Evolutionary conservation across 2,888 invertebrate species (phyloP).

Genomic region (Callimorpha dominula): DNA sequence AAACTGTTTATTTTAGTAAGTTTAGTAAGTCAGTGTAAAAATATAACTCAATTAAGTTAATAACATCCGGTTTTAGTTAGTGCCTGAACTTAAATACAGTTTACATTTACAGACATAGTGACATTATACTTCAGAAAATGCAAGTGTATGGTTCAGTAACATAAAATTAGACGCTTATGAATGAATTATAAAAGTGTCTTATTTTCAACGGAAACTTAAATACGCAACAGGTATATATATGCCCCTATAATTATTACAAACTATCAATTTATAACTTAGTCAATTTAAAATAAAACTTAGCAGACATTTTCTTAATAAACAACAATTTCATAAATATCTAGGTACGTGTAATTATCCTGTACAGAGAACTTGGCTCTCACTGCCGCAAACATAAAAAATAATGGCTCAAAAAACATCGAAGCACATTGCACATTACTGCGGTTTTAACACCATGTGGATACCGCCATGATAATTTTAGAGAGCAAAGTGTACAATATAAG

Average conservation of each 20-base stretch:
- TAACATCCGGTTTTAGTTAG: no score
- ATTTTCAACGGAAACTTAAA: background rate
- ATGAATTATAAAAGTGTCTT: background rate
- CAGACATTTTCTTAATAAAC: background rate
- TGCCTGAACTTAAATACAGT: no score
- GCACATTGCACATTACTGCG: background rate
- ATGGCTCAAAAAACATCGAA: background rate
- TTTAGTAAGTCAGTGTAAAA: no score
- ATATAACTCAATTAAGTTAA: no score
- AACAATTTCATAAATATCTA: background rate
- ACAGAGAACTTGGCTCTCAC: background rate
- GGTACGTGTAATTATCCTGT: background rate
- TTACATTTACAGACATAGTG: background rate
- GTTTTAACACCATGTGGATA: constrained; percentile 10
- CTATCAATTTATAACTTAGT: background rate
- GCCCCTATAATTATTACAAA: background rate
- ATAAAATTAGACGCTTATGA: background rate
- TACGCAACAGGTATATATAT: background rate
- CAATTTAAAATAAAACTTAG: background rate
- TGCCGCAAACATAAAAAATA: constrained; percentile 2
- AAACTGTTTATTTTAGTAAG: no score
- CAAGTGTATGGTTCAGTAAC: background rate
- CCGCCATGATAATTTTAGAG: background rate
- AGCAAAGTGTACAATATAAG: background rate
- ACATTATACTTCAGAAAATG: no score